Conservation (phyloP, 2,888 invertebrate species). For the Ochropleura plecta region DNA sequence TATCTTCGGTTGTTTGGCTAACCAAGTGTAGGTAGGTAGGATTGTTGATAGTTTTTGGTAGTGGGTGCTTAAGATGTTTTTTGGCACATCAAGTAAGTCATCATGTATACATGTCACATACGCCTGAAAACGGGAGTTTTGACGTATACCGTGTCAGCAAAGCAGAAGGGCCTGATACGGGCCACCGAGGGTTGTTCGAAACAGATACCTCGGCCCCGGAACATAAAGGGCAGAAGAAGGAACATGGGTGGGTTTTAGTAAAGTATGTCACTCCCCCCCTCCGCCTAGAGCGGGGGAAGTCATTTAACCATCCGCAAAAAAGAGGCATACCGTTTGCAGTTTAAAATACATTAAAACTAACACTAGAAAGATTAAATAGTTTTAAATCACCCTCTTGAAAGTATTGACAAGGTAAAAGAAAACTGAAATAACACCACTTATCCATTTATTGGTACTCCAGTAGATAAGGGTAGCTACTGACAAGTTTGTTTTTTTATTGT, state of each 20-base stretch:
- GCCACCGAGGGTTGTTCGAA: too few relatives aligned
- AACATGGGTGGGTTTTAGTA: too few relatives aligned
- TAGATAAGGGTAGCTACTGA: neutral
- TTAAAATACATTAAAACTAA: neutral
- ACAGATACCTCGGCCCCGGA: too few relatives aligned
- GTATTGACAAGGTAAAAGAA: neutral
- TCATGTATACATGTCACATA: neutral
- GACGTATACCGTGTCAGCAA: too few relatives aligned
- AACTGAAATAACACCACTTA: neutral
- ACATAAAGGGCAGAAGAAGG: too few relatives aligned
- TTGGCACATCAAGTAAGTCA: conserved; percentile 15
- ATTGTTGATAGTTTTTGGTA: conserved; percentile 19
- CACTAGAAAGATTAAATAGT: neutral
- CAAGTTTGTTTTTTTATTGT: neutral
- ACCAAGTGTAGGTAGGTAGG: conserved; percentile 42
- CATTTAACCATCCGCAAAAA: too few relatives aligned
- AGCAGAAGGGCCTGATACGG: too few relatives aligned
- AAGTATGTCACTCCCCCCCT: too few relatives aligned
- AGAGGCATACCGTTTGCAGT: neutral
- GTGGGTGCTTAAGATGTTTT: conserved; percentile 22
- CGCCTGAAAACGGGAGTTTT: neutral
- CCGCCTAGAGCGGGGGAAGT: too few relatives aligned
- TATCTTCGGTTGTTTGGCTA: conserved; percentile 57
- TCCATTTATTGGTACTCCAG: neutral
- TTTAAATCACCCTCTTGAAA: neutral